Evolutionary conservation across 1,140 invertebrate species (phyloP), one percentile per base, ranked within the genome.

Genomic region (Trichoplusia ni): DNA sequence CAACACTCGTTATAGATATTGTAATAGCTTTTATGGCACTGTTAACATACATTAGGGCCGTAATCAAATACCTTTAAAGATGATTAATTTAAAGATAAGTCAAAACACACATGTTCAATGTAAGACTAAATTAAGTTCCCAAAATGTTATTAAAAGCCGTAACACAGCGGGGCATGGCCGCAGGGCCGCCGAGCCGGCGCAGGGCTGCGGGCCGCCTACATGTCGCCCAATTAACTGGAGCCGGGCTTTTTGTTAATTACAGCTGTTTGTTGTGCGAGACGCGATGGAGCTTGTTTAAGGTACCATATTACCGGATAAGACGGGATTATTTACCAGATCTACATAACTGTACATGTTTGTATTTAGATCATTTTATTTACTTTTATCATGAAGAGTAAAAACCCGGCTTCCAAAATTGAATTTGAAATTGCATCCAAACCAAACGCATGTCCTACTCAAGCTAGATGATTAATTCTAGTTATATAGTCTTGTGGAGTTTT

Each of bases 181-280:
- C 18, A 27, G 33, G 51, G 13, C 25, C 9, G n/a, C n/a, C n/a
- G n/a, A n/a, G n/a, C n/a, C n/a, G n/a, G n/a, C n/a, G n/a, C n/a
- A n/a, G n/a, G n/a, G n/a, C n/a, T 7, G 33, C 35, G 51, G 18
- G 33, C 14, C 14, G 8, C 51, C 35, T 25, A 38, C 35, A 56
- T 37, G 13, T 40, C 33, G 51, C 51, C 51, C 35, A 38, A 56
- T 56, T 56, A 56, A 56, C 51, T 56, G 21, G 33, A 35, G n/a
- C 21, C 13, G 1, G 21, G 51, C 35, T 56, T 56, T 38, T 40
- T 56, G 51, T 37, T 56, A 56, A 56, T 56, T 56, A 56, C 21
- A 11, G 19, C 19, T 23, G 51, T 56, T 56, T 56, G 35, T 56
- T 38, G 21, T 56, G 23, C 18, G 21, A 25, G 40, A 40, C 35